phyloP scores from a whole-genome alignment of 2,888 invertebrate species.

The Coleophora deauratella region DNA sequence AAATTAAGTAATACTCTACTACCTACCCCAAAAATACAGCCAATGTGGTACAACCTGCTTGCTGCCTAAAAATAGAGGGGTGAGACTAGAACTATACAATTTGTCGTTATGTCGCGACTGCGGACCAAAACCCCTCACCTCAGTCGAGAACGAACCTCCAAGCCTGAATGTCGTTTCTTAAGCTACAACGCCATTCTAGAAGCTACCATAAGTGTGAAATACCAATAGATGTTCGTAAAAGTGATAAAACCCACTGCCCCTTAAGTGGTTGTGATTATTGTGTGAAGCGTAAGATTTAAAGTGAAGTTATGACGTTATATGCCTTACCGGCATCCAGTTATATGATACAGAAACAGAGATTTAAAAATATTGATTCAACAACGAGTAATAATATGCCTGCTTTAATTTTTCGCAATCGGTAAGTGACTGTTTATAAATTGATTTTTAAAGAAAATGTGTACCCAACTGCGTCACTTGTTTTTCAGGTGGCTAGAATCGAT shows the following conservation, averaged over 20 bases:
- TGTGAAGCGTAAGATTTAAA: constrained; percentile 48
- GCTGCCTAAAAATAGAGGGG: constrained; percentile 34
- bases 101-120: constrained; percentile 31
- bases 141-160: constrained; percentile 41
- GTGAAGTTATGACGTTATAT: constrained; percentile 72
- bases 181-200: constrained; percentile 28
- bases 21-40: constrained; percentile 16
- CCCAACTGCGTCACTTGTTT: constrained; percentile 22
- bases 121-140: constrained; percentile 32
- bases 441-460: constrained; percentile 26
- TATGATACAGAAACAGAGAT: constrained; percentile 62
- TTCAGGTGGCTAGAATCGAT: constrained; percentile 26
- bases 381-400: constrained; percentile 74
- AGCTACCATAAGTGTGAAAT: constrained; percentile 28
- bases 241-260: constrained; percentile 43
- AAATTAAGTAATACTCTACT: constrained; percentile 1
- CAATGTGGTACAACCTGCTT: constrained; percentile 26
- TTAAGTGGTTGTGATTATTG: constrained; percentile 35
- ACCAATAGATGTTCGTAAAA: constrained; percentile 36
- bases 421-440: constrained; percentile 49
- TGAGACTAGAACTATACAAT: constrained; percentile 25
- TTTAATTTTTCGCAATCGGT: constrained; percentile 78
- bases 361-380: constrained; percentile 57
- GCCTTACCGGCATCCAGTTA: constrained; percentile 62
- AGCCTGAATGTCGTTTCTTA: constrained; percentile 61